phyloP scores from a whole-genome alignment of 2,113 vertebrate species.

The Corythornis cristatus region DNA sequence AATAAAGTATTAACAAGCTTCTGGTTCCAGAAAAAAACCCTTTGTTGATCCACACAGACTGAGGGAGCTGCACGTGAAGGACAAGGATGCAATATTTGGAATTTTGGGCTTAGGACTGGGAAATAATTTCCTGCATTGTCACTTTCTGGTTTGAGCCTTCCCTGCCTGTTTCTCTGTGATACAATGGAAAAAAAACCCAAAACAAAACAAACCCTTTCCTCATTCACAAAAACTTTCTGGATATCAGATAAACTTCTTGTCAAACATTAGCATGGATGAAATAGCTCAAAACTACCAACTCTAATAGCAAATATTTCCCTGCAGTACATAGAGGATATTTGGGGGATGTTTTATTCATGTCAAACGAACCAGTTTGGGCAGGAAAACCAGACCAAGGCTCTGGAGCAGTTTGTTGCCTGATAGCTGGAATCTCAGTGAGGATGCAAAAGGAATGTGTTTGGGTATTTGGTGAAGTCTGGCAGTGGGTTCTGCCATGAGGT shows the following conservation, averaged over 20 bases:
- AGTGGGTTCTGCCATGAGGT: background rate
- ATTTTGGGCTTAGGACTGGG: background rate
- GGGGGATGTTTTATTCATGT: background rate
- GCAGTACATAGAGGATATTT: background rate
- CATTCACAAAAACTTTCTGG: background rate
- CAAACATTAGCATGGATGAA: background rate
- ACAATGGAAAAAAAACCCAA: background rate
- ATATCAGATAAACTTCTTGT: background rate
- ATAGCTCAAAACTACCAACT: background rate
- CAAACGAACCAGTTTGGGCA: background rate
- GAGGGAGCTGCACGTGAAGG: background rate
- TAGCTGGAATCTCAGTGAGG: background rate
- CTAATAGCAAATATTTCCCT: background rate
- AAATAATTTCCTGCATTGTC: background rate
- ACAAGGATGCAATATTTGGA: background rate
- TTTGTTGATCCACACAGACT: background rate
- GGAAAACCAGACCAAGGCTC: background rate
- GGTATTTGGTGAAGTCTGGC: background rate
- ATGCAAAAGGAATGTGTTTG: background rate
- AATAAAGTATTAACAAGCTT: background rate
- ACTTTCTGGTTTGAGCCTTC: background rate
- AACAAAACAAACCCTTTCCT: background rate
- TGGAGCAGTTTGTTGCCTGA: background rate
- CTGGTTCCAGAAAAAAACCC: background rate
- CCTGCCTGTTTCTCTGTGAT: background rate